These are phyloP conservation scores for Caenorhabditis afra DNA, from an alignment of 2,888 invertebrate species.

Conservation along the genomic window DNA sequence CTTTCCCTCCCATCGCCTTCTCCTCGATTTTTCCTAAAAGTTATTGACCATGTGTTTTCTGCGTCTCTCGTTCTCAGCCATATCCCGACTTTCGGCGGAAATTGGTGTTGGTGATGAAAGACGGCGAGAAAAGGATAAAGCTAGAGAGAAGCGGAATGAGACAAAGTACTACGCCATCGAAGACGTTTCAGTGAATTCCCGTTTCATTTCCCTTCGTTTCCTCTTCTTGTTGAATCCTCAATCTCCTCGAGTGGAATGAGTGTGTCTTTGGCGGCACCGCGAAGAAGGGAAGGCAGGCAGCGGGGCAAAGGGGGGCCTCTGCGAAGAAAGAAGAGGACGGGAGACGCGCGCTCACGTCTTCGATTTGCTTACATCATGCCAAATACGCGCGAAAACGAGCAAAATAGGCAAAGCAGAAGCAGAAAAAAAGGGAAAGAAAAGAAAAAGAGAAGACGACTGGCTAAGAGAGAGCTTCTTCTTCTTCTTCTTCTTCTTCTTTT, in stretches of 20 bases:
- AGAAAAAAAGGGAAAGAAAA: conserved; percentile 24
- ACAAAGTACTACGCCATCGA: not conserved
- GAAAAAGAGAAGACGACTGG: conserved; percentile 35
- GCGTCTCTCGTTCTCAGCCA: not conserved
- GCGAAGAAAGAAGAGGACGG: not conserved
- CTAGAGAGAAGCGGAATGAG: not conserved
- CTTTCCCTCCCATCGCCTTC: not conserved
- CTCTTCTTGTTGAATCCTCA: conserved; percentile 11
- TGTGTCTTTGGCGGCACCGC: conserved; percentile 33
- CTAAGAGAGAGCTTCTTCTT: conserved; percentile 22
- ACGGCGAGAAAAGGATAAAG: not conserved
- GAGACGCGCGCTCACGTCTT: conserved; percentile 27
- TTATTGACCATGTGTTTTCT: conserved; percentile 2
- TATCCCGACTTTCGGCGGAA: conserved; percentile 10
- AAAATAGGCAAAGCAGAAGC: conserved; percentile 40
- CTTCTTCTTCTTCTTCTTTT: conserved; percentile 16
- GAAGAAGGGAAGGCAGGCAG: conserved; percentile 13
- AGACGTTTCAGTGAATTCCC: not conserved
- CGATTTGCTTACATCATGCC: conserved; percentile 61
- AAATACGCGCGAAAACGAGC: conserved; percentile 50
- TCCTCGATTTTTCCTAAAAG: not conserved
- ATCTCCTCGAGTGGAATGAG: conserved; percentile 48
- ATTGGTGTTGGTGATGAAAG: conserved; percentile 13
- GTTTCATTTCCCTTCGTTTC: conserved; percentile 4
- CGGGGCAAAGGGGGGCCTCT: not conserved